Base-by-base conservation (phyloP, 2,888 invertebrate species). In the Malachius bipustulatus region DNA sequence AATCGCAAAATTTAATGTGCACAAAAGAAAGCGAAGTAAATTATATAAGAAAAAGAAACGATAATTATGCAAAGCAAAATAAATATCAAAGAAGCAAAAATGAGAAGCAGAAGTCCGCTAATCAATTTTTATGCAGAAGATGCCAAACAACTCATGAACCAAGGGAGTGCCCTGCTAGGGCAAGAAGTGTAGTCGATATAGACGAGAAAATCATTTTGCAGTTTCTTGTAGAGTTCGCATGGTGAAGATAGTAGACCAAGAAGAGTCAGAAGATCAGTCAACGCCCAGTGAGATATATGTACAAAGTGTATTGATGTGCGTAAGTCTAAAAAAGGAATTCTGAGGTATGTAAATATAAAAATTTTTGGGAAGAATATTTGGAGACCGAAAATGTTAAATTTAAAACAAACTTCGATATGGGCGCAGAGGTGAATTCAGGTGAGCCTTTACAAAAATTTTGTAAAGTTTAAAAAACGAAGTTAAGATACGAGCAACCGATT, bases 341-440 rank as follows among this genome's bases (percentile, higher is more conserved):
- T 19, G 6, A n/a, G 6, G 6, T n/a, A 19, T n/a, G n/a, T 19
- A 19, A 19, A 19, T n/a, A n/a, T n/a, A 19, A 19, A 19, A n/a
- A n/a, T n/a, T 6, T n/a, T n/a, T 31, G 31, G 31, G 9, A 11
- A n/a, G 31, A 31, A 31, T 8, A 14, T 13, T 14, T 31, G 4
- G 11, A 11, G 4, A 11, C 15, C 6, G 31, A 31, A 31, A 6
- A 13, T 31, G 15, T 9, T 13, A 11, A 31, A 15, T 6, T 31
- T 13, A 31, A 15, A 14, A 10, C 15, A 9, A 31, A 13, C 6
- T 8, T 31, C 4, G 14, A 31, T 31, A 31, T 15, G 10, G 31
- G 31, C 6, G 31, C 31, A 9, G 31, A 31, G 11, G 12, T 11
- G 6, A 31, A 15, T 31, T n/a, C n/a, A n/a, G n/a, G 14, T 31